Percentiles rank a stretch among this genome's conserved stretches.
These are phyloP conservation scores for Antrozous pallidus DNA, from an alignment of 2,797 vertebrate genomes.

Conservation along the genomic window DNA sequence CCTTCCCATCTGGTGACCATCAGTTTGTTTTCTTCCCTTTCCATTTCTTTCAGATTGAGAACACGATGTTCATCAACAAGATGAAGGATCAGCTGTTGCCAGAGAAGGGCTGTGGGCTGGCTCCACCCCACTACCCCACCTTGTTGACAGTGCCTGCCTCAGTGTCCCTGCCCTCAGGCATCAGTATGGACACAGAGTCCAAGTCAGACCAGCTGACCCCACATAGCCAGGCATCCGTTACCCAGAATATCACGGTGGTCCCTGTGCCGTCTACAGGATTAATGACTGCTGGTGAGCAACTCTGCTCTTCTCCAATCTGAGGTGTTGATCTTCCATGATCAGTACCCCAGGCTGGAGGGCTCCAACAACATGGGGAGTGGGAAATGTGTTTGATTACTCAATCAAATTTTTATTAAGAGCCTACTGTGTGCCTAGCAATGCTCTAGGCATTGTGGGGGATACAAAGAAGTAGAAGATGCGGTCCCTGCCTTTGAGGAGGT, in stretches of 20 bases:
- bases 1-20: not conserved
- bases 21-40: not conserved
- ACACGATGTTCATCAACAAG: constrained; percentile 98
- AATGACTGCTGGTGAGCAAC: constrained; percentile 93
- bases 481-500: constrained; percentile 78
- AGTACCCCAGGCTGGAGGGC: constrained; percentile 72
- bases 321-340: constrained; percentile 70
- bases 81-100: constrained; percentile 96
- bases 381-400: constrained; percentile 69
- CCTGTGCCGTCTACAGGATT: constrained; percentile 95
- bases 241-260: constrained; percentile 97
- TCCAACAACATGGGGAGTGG: constrained; percentile 67
- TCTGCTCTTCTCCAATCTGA: constrained; percentile 64
- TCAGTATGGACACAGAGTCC: constrained; percentile 88
- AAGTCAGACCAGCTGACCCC: constrained; percentile 84
- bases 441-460: constrained; percentile 76
- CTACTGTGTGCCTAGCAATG: constrained; percentile 74
- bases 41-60: constrained; percentile 89
- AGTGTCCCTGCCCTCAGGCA: constrained; percentile 85
- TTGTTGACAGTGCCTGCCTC: constrained; percentile 93
- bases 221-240: constrained; percentile 92
- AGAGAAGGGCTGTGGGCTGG: constrained; percentile 90
- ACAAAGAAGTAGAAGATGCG: constrained; percentile 79
- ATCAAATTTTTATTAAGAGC: constrained; percentile 72
- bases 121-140: constrained; percentile 93